Evolutionary conservation across 2,888 invertebrate genomes (phyloP), one percentile per base, ranked within the genome.

Genomic region (Cephus pygmeus): DNA sequence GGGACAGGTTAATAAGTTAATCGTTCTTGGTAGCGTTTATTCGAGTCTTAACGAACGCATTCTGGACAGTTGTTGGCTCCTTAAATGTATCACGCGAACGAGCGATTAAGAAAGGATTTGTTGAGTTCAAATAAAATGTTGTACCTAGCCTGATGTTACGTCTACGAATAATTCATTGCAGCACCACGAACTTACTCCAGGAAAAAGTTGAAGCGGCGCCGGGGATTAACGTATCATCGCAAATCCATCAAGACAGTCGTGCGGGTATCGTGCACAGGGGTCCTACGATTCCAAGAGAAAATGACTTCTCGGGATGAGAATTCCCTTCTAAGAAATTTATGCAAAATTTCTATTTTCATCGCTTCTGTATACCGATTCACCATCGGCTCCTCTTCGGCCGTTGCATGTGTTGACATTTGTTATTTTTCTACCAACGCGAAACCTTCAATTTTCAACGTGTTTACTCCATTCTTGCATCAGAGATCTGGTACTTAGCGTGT

Each of bases 1-100:
- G 81, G 82, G 86, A 86, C 84, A 84, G 84, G 84, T 86, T 86
- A 87, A 86, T 87, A 83, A 84, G 85, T 84, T 87, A 86, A 87
- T 85, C 82, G 81, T 80, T 77, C 68, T 68, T 56, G 69, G 40
- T 34, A 31, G 76, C 69, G 80, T 79, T 73, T 76, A 34, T 69
- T 82, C 77, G 79, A 75, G 77, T 73, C 77, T 80, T 85, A 84
- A 85, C 79, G 81, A 85, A 77, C 76, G 76, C 77, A 73, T 82
- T 79, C 76, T 69, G 76, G 79, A 81, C 74, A 73, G 78, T 69
- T 34, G 31, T 77, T 68, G 35, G 35, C 34, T 77, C 78, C 75
- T 76, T 34, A 23, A 15, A 34, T 15, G 30, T 71, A 30, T 12
- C 71, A 71, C 71, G 71, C 71, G 31, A 71, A 71, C 12, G 71